Percentiles rank a stretch among this genome's conserved stretches.
Evolutionary conservation across 1,140 invertebrate species (phyloP).

Genomic region (Pristionchus pacificus): DNA sequence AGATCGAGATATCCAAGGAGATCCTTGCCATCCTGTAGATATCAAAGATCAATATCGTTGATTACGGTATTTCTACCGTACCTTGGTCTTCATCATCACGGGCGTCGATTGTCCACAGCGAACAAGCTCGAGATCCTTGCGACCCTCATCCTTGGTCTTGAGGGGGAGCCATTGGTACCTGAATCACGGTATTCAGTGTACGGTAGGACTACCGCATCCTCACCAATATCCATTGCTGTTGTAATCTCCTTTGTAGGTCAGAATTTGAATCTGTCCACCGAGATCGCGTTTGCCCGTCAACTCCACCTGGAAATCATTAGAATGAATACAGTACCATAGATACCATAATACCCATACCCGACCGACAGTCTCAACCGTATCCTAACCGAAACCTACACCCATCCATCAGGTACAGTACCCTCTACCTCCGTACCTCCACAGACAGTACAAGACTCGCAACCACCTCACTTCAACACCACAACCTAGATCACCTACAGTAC

Average conservation of each 20-base stretch:
- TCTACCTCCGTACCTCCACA: too few relatives aligned
- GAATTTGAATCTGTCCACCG: slow-evolving; percentile 32
- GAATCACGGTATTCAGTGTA: neutral
- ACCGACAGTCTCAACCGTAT: too few relatives aligned
- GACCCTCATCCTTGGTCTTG: slow-evolving; percentile 12
- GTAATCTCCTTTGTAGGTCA: slow-evolving; percentile 30
- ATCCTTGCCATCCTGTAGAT: slow-evolving; percentile 22
- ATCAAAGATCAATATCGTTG: neutral
- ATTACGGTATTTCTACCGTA: neutral
- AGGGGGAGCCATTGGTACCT: slow-evolving; percentile 30
- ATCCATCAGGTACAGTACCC: too few relatives aligned
- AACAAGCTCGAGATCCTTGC: slow-evolving; percentile 11
- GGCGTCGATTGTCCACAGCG: slow-evolving; percentile 29
- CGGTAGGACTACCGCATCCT: neutral
- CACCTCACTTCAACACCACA: too few relatives aligned
- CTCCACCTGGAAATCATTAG: slow-evolving; percentile 22
- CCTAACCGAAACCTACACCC: too few relatives aligned
- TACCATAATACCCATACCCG: too few relatives aligned
- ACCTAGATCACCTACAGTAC: neutral
- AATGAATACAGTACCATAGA: too few relatives aligned
- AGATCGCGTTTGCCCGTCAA: slow-evolving; percentile 29
- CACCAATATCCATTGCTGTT: slow-evolving; percentile 29
- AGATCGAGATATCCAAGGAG: slow-evolving; percentile 27
- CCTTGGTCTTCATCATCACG: slow-evolving; percentile 22
- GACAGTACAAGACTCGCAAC: too few relatives aligned